Percentiles rank a stretch among this genome's conserved stretches.
Conservation (phyloP, 53 echinoderm and acorn worm genomes). For the Glandiceps talaboti region DNA sequence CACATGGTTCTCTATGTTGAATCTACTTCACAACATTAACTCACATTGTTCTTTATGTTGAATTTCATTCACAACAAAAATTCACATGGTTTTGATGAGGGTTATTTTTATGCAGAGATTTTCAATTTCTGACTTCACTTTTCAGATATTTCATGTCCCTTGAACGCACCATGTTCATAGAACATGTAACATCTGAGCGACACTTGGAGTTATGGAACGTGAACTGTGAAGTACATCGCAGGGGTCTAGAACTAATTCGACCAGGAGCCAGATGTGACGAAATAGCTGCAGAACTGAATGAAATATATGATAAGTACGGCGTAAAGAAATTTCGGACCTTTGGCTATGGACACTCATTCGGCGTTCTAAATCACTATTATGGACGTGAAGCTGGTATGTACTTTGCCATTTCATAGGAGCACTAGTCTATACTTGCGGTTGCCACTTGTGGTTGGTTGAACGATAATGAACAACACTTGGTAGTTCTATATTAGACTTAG, state of each 20-base stretch:
- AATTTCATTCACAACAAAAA: too few species aligned
- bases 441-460: too few species aligned
- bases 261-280: slow-evolving; percentile 65
- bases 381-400: slow-evolving; percentile 90
- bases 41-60: too few species aligned
- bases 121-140: too few species aligned
- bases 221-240: slow-evolving; percentile 56
- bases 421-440: too few species aligned
- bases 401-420: too few species aligned
- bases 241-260: slow-evolving; percentile 53
- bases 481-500: too few species aligned
- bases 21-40: too few species aligned
- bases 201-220: slow-evolving; percentile 56
- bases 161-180: slow-evolving; percentile 68
- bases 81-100: too few species aligned
- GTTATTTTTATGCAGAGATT: too few species aligned
- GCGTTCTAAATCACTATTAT: slow-evolving; percentile 50
- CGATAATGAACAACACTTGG: too few species aligned
- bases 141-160: slow-evolving; percentile 67
- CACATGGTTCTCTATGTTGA: too few species aligned
- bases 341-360: slow-evolving; percentile 89
- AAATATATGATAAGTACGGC: slow-evolving; percentile 32
- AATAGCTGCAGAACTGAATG: slow-evolving; percentile 70
- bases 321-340: slow-evolving; percentile 64
- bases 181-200: slow-evolving; percentile 47